phyloP scores from a whole-genome alignment of 2,888 invertebrate species.

The Ophion ellenae region DNA sequence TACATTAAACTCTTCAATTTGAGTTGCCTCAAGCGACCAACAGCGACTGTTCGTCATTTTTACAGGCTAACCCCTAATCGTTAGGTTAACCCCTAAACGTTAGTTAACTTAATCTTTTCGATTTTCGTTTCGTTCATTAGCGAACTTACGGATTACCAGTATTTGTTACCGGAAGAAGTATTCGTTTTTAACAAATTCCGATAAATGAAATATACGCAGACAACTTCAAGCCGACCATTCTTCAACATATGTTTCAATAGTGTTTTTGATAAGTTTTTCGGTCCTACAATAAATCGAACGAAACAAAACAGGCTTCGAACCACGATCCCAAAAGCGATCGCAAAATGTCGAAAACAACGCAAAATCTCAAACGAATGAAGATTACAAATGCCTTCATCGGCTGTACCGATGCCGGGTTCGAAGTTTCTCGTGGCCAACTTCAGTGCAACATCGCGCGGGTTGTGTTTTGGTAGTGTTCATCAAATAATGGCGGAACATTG shows the following conservation, averaged over 20 bases:
- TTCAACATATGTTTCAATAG: neutral
- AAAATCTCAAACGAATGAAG: neutral
- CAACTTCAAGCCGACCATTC: neutral
- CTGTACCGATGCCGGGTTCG: neutral
- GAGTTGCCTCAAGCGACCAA: too few relatives aligned
- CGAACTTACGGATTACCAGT: neutral
- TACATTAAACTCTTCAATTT: too few relatives aligned
- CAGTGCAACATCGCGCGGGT: slow-evolving; percentile 66
- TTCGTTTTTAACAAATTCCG: neutral
- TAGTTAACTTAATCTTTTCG: neutral
- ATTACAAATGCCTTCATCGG: neutral
- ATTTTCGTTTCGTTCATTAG: neutral
- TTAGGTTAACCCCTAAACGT: too few relatives aligned
- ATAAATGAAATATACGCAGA: neutral
- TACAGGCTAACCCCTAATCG: too few relatives aligned
- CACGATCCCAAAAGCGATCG: neutral
- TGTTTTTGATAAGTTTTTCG: neutral
- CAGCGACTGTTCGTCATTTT: too few relatives aligned
- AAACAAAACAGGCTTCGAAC: neutral
- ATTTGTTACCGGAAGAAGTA: neutral
- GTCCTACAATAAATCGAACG: neutral
- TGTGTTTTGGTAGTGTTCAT: slow-evolving; percentile 75
- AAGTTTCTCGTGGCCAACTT: slow-evolving; percentile 14
- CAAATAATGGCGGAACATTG: slow-evolving; percentile 81
- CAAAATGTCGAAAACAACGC: neutral